Evolutionary conservation across 2,888 invertebrate genomes (phyloP), one percentile per base, ranked within the genome.

Genomic region (Geophilus truncorum): DNA sequence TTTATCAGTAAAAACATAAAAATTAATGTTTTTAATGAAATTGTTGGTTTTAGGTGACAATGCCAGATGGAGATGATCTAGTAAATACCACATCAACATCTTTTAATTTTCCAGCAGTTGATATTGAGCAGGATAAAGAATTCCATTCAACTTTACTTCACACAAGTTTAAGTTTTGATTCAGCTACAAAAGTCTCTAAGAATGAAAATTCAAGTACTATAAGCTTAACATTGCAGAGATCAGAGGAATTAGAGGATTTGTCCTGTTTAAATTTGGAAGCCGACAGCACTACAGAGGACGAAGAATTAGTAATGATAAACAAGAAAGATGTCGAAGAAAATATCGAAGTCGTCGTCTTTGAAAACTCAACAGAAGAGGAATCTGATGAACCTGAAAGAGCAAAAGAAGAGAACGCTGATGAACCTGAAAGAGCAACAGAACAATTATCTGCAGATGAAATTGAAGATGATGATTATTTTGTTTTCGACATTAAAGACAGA

Each of bases 161-260:
- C 18, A 57, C 57, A 18, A 18, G 21, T 23, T 9, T 25, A 9
- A 62, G 62, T 62, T 62, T 25, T 12, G 62, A 62, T 25, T 62
- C 62, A 0, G 62, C 9, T 25, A 23, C 28, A 62, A 25, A 62
- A 23, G 25, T 28, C n/a, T 18, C 45, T 1, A n/a, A 1, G 9
- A 23, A 62, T 62, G 62, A 62, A 62, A 25, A 25, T 28, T 3
- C 28, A 25, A 23, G 10, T 15, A 21, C 1, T 62, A 6, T n/a
- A n/a, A n/a, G n/a, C 15, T 4, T 32, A 32, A n/a, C 15, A n/a
- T 21, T 34, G 78, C 34, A 78, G 45, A 34, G 78, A 40, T 78
- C 78, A n/a, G 45, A 78, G 0, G 78, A 78, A 78, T 45, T 78
- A 6, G 78, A 78, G 45, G 78, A 78, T 45, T 40, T 78, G 78